These are phyloP conservation scores for Thalassophryne amazonica DNA, from an alignment of 2,797 vertebrate species.

Conservation along the genomic window DNA sequence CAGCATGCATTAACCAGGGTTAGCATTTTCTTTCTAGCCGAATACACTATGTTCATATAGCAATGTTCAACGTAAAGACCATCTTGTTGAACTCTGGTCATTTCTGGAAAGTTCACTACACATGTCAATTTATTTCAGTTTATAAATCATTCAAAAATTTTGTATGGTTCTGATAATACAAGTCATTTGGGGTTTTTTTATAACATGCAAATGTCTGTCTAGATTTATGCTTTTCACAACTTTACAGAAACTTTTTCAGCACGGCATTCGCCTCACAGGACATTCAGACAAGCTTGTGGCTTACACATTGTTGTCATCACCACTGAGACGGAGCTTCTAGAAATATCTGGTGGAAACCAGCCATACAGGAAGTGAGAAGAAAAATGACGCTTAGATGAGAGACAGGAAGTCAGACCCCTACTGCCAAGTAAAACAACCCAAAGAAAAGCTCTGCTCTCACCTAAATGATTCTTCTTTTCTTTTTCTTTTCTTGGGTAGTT, in stretches of 20 bases:
- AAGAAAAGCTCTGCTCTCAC: conserved; percentile 28
- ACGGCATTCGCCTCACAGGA: conserved; percentile 28
- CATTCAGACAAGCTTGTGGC: conserved; percentile 35
- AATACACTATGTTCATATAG: too few species aligned
- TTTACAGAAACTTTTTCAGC: too few species aligned
- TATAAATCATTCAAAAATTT: conserved; percentile 40
- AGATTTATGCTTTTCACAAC: too few species aligned
- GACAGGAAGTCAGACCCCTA: conserved; percentile 61
- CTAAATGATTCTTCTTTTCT: conserved; percentile 48
- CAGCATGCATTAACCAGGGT: too few species aligned
- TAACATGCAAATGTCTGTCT: too few species aligned
- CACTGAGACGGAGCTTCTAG: conserved; percentile 29
- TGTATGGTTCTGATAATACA: too few species aligned
- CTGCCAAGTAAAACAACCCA: conserved; percentile 24
- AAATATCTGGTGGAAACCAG: conserved; percentile 51
- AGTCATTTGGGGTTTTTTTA: too few species aligned
- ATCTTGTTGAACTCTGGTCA: too few species aligned
- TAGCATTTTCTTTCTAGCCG: too few species aligned
- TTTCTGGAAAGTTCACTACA: too few species aligned
- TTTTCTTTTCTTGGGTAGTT: not conserved
- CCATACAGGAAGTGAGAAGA: conserved; percentile 48
- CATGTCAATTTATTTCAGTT: conserved; percentile 33
- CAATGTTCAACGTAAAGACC: too few species aligned
- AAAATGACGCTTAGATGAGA: conserved; percentile 26
- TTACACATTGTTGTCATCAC: conserved; percentile 65